Evolutionary conservation across 2,113 vertebrate species (phyloP).

Genomic region (Apistogramma diplotaenia): DNA sequence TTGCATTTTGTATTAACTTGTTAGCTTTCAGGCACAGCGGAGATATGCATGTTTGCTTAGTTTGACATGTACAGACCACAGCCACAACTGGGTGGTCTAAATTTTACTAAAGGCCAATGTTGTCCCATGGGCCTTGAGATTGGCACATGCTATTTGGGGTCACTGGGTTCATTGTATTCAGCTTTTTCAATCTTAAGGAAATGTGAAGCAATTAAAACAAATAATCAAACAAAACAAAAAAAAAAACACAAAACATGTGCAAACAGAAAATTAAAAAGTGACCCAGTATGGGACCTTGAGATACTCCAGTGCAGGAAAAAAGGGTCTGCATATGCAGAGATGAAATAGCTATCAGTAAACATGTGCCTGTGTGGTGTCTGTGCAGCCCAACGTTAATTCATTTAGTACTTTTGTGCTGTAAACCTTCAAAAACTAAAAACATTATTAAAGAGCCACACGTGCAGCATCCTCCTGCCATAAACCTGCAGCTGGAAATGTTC

Average conservation of each 20-base stretch:
- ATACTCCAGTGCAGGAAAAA: neutral
- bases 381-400: neutral
- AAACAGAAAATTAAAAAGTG: neutral
- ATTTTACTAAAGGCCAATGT: neutral
- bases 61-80: neutral
- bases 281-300: neutral
- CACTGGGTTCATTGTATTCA: neutral
- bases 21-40: neutral
- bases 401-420: too few species aligned
- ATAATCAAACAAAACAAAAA: fast-evolving
- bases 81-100: neutral
- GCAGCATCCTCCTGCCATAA: neutral
- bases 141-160: neutral
- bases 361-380: too few species aligned
- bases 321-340: too few species aligned
- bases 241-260: neutral
- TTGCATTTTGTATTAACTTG: neutral
- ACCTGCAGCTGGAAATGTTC: neutral
- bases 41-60: neutral
- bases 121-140: neutral
- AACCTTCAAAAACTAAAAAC: neutral
- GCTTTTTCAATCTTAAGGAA: fast-evolving
- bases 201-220: neutral
- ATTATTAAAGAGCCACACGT: neutral
- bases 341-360: too few species aligned